These are phyloP conservation scores for Penaeus indicus DNA, from an alignment of 1,140 invertebrate genomes.

Conservation along the genomic window DNA sequence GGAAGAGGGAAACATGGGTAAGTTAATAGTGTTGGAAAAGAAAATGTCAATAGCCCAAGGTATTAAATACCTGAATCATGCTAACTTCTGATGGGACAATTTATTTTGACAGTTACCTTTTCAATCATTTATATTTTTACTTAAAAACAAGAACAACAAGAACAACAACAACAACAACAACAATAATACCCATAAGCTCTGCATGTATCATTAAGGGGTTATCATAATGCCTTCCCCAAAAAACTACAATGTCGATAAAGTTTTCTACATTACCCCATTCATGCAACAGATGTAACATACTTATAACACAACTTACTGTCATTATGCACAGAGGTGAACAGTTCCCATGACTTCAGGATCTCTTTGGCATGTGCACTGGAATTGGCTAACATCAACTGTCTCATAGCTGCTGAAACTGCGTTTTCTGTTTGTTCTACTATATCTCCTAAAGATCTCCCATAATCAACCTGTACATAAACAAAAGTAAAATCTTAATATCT, in stretches of 20 bases:
- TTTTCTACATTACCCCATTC: no score
- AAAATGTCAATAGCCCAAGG: background rate
- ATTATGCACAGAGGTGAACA: slow-evolving; percentile 7
- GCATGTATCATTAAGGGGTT: no score
- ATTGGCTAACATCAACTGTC: slow-evolving; percentile 19
- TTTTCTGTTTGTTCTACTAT: background rate
- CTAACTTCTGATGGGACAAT: no score
- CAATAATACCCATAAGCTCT: no score
- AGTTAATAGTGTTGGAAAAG: background rate
- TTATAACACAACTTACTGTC: slow-evolving; percentile 38
- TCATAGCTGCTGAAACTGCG: slow-evolving; percentile 6
- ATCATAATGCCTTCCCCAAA: no score
- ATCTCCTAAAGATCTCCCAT: slow-evolving; percentile 42
- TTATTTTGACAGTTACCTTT: no score
- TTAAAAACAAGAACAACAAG: no score
- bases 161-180: no score
- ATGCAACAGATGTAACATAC: background rate
- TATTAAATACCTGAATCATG: no score
- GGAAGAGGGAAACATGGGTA: background rate
- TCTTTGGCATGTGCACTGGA: slow-evolving; percentile 3
- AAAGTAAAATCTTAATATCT: background rate
- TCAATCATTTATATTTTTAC: no score
- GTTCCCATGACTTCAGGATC: slow-evolving; percentile 39
- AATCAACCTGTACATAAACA: slow-evolving; percentile 36
- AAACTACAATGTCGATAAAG: no score